Evolutionary conservation across 2,888 invertebrate genomes (phyloP), one percentile per base, ranked within the genome.

Genomic region (Acrocyrtus sp.): DNA sequence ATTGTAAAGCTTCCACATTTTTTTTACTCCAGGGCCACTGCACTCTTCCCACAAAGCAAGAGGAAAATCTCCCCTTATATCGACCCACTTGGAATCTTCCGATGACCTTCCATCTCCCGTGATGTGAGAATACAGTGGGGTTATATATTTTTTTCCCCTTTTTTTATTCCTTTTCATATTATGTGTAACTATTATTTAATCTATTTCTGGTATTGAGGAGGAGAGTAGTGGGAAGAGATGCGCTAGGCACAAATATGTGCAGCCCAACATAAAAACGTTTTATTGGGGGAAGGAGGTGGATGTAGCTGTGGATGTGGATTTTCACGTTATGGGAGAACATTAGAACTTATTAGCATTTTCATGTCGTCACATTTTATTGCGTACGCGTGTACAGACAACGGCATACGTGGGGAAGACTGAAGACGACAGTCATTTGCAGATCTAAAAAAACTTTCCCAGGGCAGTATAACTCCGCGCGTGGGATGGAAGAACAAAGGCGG

Each of bases 61-160:
- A n/a, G 24, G 12, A 27, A 8, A 26, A 57, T 57, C 24, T 41
- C 62, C 51, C 39, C 29, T n/a, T 27, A 29, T 24, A 4, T 1
- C 15, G 21, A 22, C 41, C 26, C 51, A 62, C 17, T 62, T 62
- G 62, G 62, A 62, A 51, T 62, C 62, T 50, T 62, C 62, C 39
- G 51, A 62, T 51, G 62, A 51, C 62, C 62, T 62, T 51, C 50
- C n/a, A 21, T 34, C 21, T 61, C n/a, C 21, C 50, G 19, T 43
- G n/a, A n/a, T n/a, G n/a, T n/a, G n/a, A n/a, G n/a, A n/a, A n/a
- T n/a, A n/a, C n/a, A n/a, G n/a, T n/a, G n/a, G n/a, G n/a, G n/a
- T n/a, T n/a, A n/a, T n/a, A n/a, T n/a, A n/a, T n/a, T n/a, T n/a
- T n/a, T n/a, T n/a, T n/a, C n/a, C n/a, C n/a, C n/a, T n/a, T n/a